phyloP scores from a whole-genome alignment of 2,888 invertebrate species.

The Lasiommata megera region DNA sequence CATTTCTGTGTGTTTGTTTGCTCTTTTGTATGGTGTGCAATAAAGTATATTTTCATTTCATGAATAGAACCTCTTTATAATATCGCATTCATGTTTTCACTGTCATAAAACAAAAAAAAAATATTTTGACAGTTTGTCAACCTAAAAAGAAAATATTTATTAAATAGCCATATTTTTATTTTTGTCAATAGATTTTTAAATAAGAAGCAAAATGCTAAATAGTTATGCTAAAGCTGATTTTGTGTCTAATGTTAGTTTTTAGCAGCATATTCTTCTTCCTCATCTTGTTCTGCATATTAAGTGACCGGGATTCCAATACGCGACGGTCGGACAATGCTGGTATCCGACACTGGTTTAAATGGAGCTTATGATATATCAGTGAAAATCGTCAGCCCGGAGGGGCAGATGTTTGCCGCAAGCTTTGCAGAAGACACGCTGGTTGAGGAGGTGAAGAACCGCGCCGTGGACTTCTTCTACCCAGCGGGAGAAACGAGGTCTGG shows the following conservation, averaged over 20 bases:
- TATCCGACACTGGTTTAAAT: conserved; percentile 55
- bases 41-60: too few species aligned
- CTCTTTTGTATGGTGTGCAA: too few species aligned
- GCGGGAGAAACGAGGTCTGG: conserved; percentile 59
- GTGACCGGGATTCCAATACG: not conserved
- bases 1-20: too few species aligned
- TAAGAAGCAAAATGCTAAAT: conserved; percentile 35
- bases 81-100: too few species aligned
- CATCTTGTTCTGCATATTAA: conserved; percentile 37
- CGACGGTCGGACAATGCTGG: conserved; percentile 48
- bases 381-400: conserved; percentile 68
- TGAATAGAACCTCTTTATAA: too few species aligned
- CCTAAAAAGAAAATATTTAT: too few species aligned
- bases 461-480: conserved; percentile 66
- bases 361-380: conserved; percentile 52
- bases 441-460: conserved; percentile 66
- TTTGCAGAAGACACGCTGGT: conserved; percentile 64
- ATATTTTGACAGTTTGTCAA: too few species aligned
- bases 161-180: too few species aligned
- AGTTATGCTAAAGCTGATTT: conserved; percentile 55
- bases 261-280: conserved; percentile 50
- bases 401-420: conserved; percentile 55
- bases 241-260: conserved; percentile 47
- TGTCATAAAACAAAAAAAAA: too few species aligned
- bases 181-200: not conserved